Conservation (phyloP, 2,113 vertebrate genomes). For the Crotalus viridis region DNA sequence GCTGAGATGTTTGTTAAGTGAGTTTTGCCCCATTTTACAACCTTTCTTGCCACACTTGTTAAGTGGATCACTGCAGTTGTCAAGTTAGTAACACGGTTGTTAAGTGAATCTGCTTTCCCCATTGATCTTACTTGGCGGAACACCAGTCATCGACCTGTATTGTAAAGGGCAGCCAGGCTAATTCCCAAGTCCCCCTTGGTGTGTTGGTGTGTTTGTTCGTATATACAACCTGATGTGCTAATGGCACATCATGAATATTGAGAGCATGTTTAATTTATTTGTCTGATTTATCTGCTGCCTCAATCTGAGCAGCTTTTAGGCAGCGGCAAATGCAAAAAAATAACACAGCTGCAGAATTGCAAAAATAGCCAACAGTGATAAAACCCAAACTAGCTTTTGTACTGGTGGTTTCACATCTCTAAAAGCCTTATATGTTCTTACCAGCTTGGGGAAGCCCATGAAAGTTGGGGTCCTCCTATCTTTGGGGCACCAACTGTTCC, state of each 20-base stretch:
- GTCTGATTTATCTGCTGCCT: background rate
- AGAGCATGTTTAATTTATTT: background rate
- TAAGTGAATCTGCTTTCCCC: background rate
- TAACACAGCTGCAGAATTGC: background rate
- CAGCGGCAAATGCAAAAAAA: background rate
- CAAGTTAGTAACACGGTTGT: background rate
- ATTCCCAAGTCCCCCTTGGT: background rate
- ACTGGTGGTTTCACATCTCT: background rate
- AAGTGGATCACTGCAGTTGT: background rate
- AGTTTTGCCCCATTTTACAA: background rate
- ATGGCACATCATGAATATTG: background rate
- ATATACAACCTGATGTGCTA: background rate
- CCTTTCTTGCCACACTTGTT: background rate
- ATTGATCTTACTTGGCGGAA: background rate
- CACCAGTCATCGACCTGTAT: background rate
- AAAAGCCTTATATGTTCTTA: background rate
- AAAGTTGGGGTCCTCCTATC: background rate
- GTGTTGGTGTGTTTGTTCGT: background rate
- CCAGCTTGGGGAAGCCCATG: background rate
- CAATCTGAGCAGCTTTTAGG: background rate
- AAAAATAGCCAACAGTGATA: background rate
- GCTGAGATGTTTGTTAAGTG: background rate
- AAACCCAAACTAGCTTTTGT: background rate
- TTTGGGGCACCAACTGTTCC: background rate
- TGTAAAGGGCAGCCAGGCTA: background rate